Evolutionary conservation across 2,797 vertebrate species (phyloP).

Genomic region (Coendou prehensilis): DNA sequence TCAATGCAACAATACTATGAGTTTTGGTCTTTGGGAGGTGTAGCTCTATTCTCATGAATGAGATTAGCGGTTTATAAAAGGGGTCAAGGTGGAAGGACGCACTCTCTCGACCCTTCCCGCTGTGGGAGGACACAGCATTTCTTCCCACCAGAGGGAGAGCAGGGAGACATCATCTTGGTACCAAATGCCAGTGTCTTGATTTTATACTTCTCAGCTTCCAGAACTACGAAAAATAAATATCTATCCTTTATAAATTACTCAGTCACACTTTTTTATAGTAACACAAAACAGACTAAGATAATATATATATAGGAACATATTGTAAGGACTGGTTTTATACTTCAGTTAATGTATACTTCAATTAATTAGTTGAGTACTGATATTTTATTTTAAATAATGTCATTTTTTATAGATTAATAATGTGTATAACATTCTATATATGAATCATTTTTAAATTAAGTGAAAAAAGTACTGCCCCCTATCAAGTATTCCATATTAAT

Average conservation of each 20-base stretch:
- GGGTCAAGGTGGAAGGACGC: neutral
- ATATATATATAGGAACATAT: neutral
- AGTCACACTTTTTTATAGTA: neutral
- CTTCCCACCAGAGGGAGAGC: neutral
- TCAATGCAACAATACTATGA: neutral
- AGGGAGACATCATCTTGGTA: neutral
- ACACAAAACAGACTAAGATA: neutral
- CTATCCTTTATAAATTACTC: neutral
- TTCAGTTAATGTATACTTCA: neutral
- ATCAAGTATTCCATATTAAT: neutral
- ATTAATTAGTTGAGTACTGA: neutral
- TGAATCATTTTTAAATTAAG: neutral
- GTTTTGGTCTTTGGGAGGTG: neutral
- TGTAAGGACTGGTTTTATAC: neutral
- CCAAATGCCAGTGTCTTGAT: neutral
- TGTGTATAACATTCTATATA: neutral
- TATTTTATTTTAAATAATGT: constrained; percentile 25
- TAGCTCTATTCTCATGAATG: neutral
- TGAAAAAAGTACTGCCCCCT: neutral
- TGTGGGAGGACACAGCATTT: no score
- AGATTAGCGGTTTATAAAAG: neutral
- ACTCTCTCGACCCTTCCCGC: neutral
- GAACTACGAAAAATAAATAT: neutral
- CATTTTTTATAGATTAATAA: constrained; percentile 3
- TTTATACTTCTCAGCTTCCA: neutral